Conservation (phyloP, 2,797 vertebrate species). For the Cynopterus sphinx region DNA sequence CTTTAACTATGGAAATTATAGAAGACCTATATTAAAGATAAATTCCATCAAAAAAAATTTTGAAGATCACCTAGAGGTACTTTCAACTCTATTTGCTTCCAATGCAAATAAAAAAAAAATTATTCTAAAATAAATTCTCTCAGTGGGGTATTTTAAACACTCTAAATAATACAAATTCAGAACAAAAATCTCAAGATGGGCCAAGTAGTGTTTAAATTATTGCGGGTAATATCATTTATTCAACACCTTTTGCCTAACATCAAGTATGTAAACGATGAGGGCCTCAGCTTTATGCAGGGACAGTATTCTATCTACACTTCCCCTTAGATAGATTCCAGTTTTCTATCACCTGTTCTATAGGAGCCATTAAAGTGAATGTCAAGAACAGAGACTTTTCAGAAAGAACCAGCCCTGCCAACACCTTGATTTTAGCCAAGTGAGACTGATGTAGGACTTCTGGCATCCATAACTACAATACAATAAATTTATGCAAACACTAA, state of each 20-base stretch:
- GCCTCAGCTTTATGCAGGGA: not conserved
- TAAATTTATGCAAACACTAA: too few species aligned
- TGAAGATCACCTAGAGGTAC: not conserved
- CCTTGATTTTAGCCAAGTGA: too few species aligned
- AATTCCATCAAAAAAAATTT: not conserved
- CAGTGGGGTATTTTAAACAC: not conserved
- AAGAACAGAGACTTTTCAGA: not conserved
- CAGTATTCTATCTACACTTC: not conserved
- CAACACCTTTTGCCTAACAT: not conserved
- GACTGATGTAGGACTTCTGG: too few species aligned
- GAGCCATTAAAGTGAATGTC: not conserved
- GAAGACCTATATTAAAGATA: not conserved
- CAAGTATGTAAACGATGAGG: not conserved
- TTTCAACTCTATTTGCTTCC: not conserved
- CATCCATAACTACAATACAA: too few species aligned
- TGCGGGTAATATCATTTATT: not conserved
- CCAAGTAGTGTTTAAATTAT: not conserved
- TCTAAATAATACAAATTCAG: not conserved
- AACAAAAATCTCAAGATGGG: not conserved
- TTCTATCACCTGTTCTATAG: not conserved
- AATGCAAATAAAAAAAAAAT: not conserved
- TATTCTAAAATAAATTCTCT: not conserved
- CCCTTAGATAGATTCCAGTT: rapidly evolving
- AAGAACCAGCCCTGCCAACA: too few species aligned
- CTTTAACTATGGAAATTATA: not conserved